phyloP scores from a whole-genome alignment of 2,797 vertebrate genomes.

The Phoxinus dragarum region DNA sequence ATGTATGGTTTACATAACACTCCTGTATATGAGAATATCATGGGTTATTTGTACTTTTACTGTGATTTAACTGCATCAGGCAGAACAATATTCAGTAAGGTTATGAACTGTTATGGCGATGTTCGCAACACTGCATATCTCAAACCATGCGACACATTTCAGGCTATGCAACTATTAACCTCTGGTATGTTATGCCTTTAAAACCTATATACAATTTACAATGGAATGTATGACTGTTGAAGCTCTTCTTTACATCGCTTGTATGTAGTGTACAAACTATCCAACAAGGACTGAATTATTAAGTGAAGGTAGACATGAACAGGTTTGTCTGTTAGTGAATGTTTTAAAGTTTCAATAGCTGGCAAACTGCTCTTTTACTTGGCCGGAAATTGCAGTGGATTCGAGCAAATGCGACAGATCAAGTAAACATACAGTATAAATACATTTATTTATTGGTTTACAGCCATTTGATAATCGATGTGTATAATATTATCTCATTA shows the following conservation, averaged over 20 bases:
- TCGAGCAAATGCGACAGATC: background rate
- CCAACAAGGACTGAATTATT: slow-evolving; percentile 30
- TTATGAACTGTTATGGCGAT: slow-evolving; percentile 44
- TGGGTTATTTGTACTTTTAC: slow-evolving; percentile 51
- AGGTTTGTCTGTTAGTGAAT: slow-evolving; percentile 4
- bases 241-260: slow-evolving; percentile 41
- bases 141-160: slow-evolving; percentile 51
- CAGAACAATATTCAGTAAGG: slow-evolving; percentile 45
- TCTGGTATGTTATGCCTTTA: slow-evolving; percentile 57
- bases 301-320: slow-evolving; percentile 25
- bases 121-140: slow-evolving; percentile 45
- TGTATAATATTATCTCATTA: background rate
- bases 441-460: background rate
- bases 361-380: background rate
- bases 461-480: background rate
- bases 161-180: slow-evolving; percentile 65
- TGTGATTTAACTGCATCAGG: slow-evolving; percentile 57
- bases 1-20: slow-evolving; percentile 41
- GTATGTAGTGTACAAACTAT: slow-evolving; percentile 40
- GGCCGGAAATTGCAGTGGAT: background rate
- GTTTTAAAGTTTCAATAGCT: slow-evolving; percentile 9
- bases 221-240: slow-evolving; percentile 63
- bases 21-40: slow-evolving; percentile 23
- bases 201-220: slow-evolving; percentile 55
- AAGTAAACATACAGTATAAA: background rate